Base-by-base conservation (phyloP, 2,888 invertebrate species). In the Aporophyla nigra region DNA sequence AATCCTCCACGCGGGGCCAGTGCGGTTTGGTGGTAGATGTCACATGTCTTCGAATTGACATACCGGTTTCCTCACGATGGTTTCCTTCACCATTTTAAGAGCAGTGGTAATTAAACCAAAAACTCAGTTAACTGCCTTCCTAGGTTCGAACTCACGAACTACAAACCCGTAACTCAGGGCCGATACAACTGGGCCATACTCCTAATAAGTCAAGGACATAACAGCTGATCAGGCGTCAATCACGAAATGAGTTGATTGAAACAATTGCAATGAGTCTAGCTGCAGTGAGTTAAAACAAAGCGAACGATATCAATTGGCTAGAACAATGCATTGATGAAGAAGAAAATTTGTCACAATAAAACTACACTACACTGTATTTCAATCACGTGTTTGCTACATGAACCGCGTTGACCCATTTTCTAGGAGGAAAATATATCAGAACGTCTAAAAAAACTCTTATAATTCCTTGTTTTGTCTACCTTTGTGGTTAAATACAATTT, bases 321-420 rank as follows among this genome's bases (percentile, higher is more conserved):
- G 49, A 54, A 56, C 59, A 61, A 21, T 49, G 24, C n/a, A 19
- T 54, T 56, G 24, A 56, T 4, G 5, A 40, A 40, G 43, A 53
- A 71, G 54, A 49, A 56, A 75, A 54, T 62, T 24, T 16, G 49
- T 56, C 19, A 40, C 21, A 63, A 46, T 62, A 72, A 73, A 62
- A 62, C 46, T 33, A 73, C 46, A 62, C 19, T 62, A 49, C 24
- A 19, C n/a, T 49, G 46, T 27, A 33, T 46, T 59, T n/a, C 2
- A 16, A 43, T 43, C 56, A 51, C 56, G 40, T 43, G 49, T 21
- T 9, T 7, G 7, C 19, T 19, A 51, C 27, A n/a, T 53, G 24
- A 62, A 76, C 56, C 33, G 40, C 51, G 7, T 71, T 70, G 53
- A n/a, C 53, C 61, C 73, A 86, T 85, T 88, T 88, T 76, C 71